phyloP scores from a whole-genome alignment of 2,797 vertebrate genomes.

The Enteromius radiatus region DNA sequence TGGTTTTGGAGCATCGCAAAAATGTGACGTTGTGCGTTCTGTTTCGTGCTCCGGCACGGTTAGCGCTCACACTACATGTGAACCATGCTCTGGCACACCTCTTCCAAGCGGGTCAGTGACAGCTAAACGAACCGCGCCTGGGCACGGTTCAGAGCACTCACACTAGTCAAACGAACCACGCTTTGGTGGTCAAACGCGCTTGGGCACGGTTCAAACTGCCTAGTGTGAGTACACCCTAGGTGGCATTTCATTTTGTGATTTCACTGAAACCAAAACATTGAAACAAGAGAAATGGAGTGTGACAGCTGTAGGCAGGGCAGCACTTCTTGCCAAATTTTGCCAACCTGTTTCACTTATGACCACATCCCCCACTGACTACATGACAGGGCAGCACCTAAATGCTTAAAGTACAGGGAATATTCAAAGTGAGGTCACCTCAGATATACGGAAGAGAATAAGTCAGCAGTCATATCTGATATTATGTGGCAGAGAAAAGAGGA shows the following conservation, averaged over 20 bases:
- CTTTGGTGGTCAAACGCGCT: too few relatives aligned
- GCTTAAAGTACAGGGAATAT: not conserved
- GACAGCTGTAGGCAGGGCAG: not conserved
- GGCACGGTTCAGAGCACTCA: too few relatives aligned
- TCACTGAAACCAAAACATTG: not conserved
- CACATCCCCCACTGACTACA: not conserved
- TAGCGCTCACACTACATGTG: too few relatives aligned
- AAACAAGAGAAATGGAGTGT: slow-evolving; percentile 10
- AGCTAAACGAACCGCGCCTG: too few relatives aligned
- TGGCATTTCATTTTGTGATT: not conserved
- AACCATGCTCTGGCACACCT: too few relatives aligned
- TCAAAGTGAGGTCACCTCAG: not conserved
- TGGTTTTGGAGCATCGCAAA: too few relatives aligned
- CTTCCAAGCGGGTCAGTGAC: too few relatives aligned
- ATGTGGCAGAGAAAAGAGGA: not conserved
- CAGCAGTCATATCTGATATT: not conserved
- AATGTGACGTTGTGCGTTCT: too few relatives aligned
- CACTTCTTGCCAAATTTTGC: not conserved
- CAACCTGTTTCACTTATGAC: not conserved
- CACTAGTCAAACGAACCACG: too few relatives aligned
- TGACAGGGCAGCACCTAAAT: not conserved
- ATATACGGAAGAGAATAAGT: not conserved
- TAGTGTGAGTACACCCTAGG: too few relatives aligned
- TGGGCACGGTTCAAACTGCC: too few relatives aligned
- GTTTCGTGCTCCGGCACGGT: too few relatives aligned